Evolutionary conservation across 2,888 invertebrate genomes (phyloP).

Genomic region (Eudemis profundana): DNA sequence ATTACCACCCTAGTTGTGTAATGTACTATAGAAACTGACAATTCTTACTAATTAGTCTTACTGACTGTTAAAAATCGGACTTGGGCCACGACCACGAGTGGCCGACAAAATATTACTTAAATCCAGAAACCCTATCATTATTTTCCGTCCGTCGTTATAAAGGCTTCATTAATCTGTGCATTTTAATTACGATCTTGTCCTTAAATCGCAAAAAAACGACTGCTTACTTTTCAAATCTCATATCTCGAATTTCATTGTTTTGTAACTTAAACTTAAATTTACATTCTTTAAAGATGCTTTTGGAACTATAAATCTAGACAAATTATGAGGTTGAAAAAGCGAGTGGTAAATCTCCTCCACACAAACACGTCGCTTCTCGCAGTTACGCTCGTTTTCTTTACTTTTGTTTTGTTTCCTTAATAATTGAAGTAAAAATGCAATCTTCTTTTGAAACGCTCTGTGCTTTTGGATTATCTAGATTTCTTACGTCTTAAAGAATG

Average conservation of each 20-base stretch:
- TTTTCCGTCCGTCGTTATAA: slow-evolving; percentile 30
- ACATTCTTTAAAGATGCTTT: background rate
- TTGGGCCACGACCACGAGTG: too few species aligned
- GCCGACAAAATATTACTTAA: background rate
- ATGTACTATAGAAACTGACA: too few species aligned
- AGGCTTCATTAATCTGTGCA: slow-evolving; percentile 34
- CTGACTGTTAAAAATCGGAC: too few species aligned
- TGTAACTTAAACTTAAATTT: background rate
- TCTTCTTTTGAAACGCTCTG: slow-evolving; percentile 16
- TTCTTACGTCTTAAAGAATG: background rate
- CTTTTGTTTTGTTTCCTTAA: slow-evolving; percentile 32
- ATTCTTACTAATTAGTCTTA: too few species aligned
- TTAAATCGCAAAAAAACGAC: slow-evolving; percentile 34
- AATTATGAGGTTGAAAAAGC: slow-evolving; percentile 1
- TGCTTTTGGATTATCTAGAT: background rate
- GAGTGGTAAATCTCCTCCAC: slow-evolving; percentile 15
- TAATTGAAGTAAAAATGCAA: slow-evolving; percentile 30
- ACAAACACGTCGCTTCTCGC: slow-evolving; percentile 33
- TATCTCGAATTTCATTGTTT: background rate
- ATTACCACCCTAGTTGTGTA: too few species aligned
- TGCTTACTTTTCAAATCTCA: slow-evolving; percentile 19
- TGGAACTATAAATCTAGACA: background rate
- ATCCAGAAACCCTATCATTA: slow-evolving; percentile 8
- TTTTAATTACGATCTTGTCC: slow-evolving; percentile 39
- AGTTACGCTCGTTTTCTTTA: slow-evolving; percentile 36